These are phyloP conservation scores for Drosophila varians DNA, from an alignment of 1,140 invertebrate species.

Conservation along the genomic window DNA sequence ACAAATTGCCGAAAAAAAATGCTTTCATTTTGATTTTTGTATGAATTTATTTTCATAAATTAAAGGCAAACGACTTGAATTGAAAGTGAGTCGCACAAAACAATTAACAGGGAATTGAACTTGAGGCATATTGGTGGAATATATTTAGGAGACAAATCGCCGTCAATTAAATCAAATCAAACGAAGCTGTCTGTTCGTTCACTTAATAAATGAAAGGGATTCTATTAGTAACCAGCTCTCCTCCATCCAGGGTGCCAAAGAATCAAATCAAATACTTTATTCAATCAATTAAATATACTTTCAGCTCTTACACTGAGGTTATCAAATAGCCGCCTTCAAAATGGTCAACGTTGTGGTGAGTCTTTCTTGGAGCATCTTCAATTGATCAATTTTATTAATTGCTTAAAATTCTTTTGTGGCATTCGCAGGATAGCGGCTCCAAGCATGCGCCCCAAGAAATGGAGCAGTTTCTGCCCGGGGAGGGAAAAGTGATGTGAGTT, in stretches of 20 bases:
- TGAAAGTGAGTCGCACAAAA: constrained; percentile 62
- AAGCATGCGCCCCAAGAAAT: constrained; percentile 85
- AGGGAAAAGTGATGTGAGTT: constrained; percentile 69
- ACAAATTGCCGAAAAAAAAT: constrained; percentile 38
- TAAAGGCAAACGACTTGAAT: constrained; percentile 49
- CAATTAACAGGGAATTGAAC: constrained; percentile 60
- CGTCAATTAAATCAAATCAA: constrained; percentile 46
- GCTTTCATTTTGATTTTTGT: neutral
- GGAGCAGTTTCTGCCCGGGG: constrained; percentile 87
- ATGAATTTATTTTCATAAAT: constrained; percentile 54
- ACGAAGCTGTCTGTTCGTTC: constrained; percentile 30
- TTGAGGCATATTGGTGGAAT: constrained; percentile 15
- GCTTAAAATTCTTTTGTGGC: constrained; percentile 15
- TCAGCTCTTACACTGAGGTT: constrained; percentile 44
- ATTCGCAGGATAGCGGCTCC: constrained; percentile 62
- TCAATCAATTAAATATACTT: constrained; percentile 22
- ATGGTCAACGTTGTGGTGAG: constrained; percentile 81
- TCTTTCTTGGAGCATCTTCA: constrained; percentile 13
- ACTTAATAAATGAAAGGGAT: constrained; percentile 37
- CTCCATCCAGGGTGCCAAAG: constrained; percentile 9
- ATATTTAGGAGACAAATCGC: constrained; percentile 27
- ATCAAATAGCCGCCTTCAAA: constrained; percentile 33
- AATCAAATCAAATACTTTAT: constrained; percentile 36
- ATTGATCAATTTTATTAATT: constrained; percentile 34
- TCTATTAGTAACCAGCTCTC: constrained; percentile 31